Percentiles rank a stretch among this genome's conserved stretches.
These are phyloP conservation scores for Urechis unicinctus DNA, from an alignment of 2,888 invertebrate species.

Conservation along the genomic window DNA sequence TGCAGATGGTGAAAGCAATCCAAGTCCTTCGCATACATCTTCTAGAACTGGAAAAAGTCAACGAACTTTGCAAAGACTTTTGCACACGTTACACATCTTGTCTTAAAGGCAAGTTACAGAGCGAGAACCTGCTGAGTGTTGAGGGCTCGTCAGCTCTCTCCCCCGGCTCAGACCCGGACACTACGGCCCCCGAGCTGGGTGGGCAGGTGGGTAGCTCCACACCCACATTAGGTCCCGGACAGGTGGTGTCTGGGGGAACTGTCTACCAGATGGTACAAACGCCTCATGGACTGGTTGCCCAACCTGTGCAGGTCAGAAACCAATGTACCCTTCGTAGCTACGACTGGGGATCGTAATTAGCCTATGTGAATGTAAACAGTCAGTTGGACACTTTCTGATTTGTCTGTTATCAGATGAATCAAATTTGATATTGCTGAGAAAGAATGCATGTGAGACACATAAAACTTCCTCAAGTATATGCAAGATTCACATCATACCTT, in stretches of 20 bases:
- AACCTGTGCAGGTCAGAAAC: slow-evolving; percentile 49
- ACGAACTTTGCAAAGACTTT: slow-evolving; percentile 90
- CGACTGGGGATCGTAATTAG: too few relatives aligned
- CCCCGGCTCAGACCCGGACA: slow-evolving; percentile 17
- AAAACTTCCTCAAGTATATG: too few relatives aligned
- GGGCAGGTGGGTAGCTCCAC: slow-evolving; percentile 22
- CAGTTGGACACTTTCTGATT: too few relatives aligned
- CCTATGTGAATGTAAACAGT: too few relatives aligned
- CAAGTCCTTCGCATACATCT: slow-evolving; percentile 88
- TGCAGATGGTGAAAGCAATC: slow-evolving; percentile 76
- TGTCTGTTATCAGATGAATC: too few relatives aligned
- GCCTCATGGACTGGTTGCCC: slow-evolving; percentile 53
- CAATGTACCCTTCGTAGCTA: too few relatives aligned
- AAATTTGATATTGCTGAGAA: too few relatives aligned
- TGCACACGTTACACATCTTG: slow-evolving; percentile 85
- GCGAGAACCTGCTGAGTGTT: slow-evolving; percentile 20
- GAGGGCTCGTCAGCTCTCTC: background rate
- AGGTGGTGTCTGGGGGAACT: slow-evolving; percentile 46
- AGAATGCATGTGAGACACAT: too few relatives aligned
- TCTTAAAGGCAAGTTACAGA: slow-evolving; percentile 63
- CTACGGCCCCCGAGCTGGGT: slow-evolving; percentile 26
- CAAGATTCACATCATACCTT: too few relatives aligned
- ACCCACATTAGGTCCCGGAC: slow-evolving; percentile 42
- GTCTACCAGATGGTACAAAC: slow-evolving; percentile 54
- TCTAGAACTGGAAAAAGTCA: slow-evolving; percentile 86